A percentile compares a stretch with the other conserved stretches of the same genome.
Evolutionary conservation across 2,888 invertebrate species (phyloP).

Genomic region (Ichneumoninae sp.): DNA sequence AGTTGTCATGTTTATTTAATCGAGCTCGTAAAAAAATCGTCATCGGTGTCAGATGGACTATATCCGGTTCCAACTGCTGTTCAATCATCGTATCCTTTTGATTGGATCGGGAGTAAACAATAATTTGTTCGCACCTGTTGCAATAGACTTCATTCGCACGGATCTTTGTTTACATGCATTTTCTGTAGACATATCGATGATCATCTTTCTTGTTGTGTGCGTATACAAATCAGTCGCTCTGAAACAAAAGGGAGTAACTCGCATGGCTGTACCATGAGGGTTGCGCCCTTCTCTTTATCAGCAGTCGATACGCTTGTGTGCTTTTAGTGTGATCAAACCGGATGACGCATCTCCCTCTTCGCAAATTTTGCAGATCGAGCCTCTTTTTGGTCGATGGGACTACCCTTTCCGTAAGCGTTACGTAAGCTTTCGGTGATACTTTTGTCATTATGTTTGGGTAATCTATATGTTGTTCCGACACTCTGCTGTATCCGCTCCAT

Average conservation of each 20-base stretch:
- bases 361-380: background rate
- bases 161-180: background rate
- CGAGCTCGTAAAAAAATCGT: background rate
- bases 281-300: background rate
- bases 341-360: background rate
- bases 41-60: background rate
- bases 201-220: background rate
- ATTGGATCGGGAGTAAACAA: background rate
- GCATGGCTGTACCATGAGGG: background rate
- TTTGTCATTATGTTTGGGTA: background rate
- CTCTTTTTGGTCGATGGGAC: background rate
- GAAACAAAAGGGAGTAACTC: background rate
- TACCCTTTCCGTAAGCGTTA: background rate
- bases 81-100: background rate
- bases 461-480: background rate
- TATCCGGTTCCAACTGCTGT: constrained; percentile 10
- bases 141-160: background rate
- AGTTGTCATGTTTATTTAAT: background rate
- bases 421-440: background rate
- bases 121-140: background rate
- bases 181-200: background rate
- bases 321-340: background rate
- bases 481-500: background rate
- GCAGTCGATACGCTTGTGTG: background rate
- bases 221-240: background rate